Evolutionary conservation across 2,113 vertebrate genomes (phyloP).

Genomic region (Indicator maculatus): DNA sequence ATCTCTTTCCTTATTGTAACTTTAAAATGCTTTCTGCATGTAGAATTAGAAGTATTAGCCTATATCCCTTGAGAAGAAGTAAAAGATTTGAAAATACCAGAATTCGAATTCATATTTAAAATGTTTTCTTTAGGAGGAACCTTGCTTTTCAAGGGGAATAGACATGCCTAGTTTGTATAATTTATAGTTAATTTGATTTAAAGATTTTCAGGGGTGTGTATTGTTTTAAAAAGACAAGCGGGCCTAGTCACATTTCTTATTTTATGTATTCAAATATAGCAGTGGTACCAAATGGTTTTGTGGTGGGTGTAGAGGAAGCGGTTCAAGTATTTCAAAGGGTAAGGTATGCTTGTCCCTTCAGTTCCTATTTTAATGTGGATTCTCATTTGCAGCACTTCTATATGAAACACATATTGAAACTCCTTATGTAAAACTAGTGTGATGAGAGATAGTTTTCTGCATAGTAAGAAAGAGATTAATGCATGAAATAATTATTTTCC

Average conservation of each 20-base stretch:
- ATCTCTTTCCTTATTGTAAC: background rate
- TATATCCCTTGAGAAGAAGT: background rate
- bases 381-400: background rate
- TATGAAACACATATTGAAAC: background rate
- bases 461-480: background rate
- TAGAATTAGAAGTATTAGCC: background rate
- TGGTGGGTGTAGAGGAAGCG: accelerated
- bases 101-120: background rate
- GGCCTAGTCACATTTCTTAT: background rate
- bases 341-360: background rate
- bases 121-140: background rate
- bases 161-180: background rate
- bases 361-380: background rate
- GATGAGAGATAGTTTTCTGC: background rate
- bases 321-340: background rate
- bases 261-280: background rate
- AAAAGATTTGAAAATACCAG: background rate
- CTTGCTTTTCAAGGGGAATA: background rate
- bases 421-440: background rate
- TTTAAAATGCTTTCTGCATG: background rate
- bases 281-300: background rate
- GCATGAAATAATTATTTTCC: background rate
- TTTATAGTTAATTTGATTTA: background rate
- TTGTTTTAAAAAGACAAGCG: background rate
- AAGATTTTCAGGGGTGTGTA: background rate